These are phyloP conservation scores for Pseudoips prasinana DNA, from an alignment of 2,888 invertebrate species.

Conservation along the genomic window DNA sequence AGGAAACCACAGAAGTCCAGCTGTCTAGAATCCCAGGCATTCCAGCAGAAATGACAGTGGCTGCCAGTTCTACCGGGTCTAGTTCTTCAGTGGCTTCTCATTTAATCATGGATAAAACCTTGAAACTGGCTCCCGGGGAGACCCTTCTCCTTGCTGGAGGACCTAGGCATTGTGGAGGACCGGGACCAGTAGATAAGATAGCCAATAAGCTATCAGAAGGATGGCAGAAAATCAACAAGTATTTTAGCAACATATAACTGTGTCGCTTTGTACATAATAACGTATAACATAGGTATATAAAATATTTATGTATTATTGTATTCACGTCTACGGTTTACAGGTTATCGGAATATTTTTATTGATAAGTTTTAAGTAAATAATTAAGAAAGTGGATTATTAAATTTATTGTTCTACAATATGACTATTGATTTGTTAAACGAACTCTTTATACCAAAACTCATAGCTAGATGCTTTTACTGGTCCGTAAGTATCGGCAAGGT, in stretches of 20 bases:
- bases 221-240: constrained; percentile 75
- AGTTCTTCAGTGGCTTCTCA: constrained; percentile 53
- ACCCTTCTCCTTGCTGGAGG: constrained; percentile 60
- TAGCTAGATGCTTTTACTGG: no score
- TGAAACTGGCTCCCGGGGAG: constrained; percentile 61
- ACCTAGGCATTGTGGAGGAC: constrained; percentile 68
- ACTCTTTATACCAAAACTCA: no score
- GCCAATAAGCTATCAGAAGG: constrained; percentile 70
- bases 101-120: constrained; percentile 46
- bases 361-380: no score
- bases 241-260: constrained; percentile 48
- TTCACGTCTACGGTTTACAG: no score
- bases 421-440: no score
- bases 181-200: constrained; percentile 74
- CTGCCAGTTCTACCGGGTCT: constrained; percentile 58
- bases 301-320: no score
- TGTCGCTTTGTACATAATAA: not conserved
- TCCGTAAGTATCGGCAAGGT: no score
- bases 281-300: not conserved
- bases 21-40: constrained; percentile 68
- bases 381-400: no score
- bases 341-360: not conserved
- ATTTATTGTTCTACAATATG: no score
- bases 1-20: constrained; percentile 61
- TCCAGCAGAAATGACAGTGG: constrained; percentile 63